Conservation (phyloP, 2,797 vertebrate genomes). For the Etheostoma perlongum region DNA sequence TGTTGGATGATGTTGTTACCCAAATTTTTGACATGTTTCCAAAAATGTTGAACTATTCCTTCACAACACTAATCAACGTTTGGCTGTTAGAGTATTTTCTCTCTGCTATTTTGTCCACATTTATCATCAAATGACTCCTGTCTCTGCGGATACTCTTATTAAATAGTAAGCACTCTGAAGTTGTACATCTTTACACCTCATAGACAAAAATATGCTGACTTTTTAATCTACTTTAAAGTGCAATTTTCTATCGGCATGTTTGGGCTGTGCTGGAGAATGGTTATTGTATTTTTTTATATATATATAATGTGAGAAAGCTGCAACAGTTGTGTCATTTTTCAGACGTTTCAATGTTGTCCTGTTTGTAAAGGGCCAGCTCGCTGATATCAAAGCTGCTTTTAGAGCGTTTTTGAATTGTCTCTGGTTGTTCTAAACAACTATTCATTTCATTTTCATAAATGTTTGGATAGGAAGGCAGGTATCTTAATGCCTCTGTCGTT, state of each 20-base stretch:
- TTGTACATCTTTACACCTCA: neutral
- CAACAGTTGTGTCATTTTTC: neutral
- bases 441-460: neutral
- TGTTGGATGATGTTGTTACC: too few species aligned
- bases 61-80: neutral
- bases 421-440: neutral
- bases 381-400: neutral
- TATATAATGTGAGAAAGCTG: neutral
- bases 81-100: too few species aligned
- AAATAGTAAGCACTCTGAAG: neutral
- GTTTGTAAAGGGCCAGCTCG: neutral
- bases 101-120: neutral
- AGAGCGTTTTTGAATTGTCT: neutral
- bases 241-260: constrained; percentile 2
- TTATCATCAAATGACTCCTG: neutral
- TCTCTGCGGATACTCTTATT: neutral
- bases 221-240: constrained; percentile 12
- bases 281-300: neutral
- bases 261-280: neutral
- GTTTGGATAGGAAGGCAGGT: neutral
- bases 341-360: neutral
- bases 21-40: neutral
- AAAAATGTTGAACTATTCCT: neutral
- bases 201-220: neutral
- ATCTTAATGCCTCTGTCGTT: neutral